Base-by-base conservation (phyloP, 2,888 invertebrate species). In the Drosophila siamana region DNA sequence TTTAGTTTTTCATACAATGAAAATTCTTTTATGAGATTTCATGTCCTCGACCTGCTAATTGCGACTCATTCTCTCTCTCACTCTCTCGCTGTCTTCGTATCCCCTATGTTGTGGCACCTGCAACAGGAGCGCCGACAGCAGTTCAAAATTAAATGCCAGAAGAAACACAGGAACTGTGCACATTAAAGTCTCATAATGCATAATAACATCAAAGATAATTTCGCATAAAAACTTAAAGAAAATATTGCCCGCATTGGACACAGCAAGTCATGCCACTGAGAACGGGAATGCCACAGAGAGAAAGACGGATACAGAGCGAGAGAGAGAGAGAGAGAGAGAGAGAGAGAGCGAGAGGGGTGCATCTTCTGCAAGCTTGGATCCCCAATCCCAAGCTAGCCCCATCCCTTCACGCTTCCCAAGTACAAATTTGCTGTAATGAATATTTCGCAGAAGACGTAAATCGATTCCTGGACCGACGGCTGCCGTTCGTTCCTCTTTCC, bases 361-460 rank as follows among this genome's bases (percentile, higher is more conserved):
- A 44, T 57, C 28, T 55, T 30, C 26, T 38, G 54, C 24, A 50
- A 47, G 13, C 28, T 33, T 13, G 2, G 13, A 13, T 6, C 15
- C 33, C 33, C 56, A 66, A 19, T 62, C 36, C 41, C 63, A 47
- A 50, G 57, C 13, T 44, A 28, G 33, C 30, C n/a, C 60, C 57
- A 50, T 51, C 63, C 60, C 66, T 66, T 57, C 44, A 56, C 59
- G 66, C 47, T 68, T 60, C 51, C 65, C 67, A 52, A 52, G 61
- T 68, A 81, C 77, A 79, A 79, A 81, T 82, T 79, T 77, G 77
- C 79, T 70, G 79, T 81, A 84, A 84, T 82, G 81, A 81, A 84
- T 84, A 84, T 81, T 84, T 84, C 85, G 81, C 77, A 79, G 85
- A 81, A 84, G 75, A 79, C 83, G 74, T 79, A 80, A 83, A 82